A percentile compares a stretch with the other conserved stretches of the same genome.
These are phyloP conservation scores for Aricia artaxerxes DNA, from an alignment of 2,888 invertebrate species.

Conservation along the genomic window DNA sequence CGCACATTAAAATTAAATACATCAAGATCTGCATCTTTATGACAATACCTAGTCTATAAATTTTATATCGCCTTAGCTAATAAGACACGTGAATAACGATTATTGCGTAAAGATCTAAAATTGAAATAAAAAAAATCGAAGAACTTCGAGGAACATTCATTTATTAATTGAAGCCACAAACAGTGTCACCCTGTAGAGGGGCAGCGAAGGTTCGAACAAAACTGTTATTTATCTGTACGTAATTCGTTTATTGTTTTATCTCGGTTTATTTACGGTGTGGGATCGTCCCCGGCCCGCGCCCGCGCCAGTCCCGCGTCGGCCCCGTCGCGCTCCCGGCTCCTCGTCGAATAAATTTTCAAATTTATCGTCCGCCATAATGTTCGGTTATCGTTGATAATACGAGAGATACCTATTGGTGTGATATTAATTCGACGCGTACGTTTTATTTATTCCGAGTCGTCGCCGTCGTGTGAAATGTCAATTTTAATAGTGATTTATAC, in stretches of 20 bases:
- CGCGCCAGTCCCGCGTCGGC: constrained; percentile 49
- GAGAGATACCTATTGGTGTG: constrained; percentile 61
- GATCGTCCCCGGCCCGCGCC: constrained; percentile 50
- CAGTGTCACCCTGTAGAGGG: constrained; percentile 59
- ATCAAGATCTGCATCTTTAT: constrained; percentile 17
- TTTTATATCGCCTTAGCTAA: not conserved
- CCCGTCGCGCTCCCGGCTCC: constrained; percentile 54
- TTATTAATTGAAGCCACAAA: constrained; percentile 30
- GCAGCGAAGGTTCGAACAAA: constrained; percentile 66
- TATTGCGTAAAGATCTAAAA: not conserved
- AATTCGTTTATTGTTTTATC: constrained; percentile 81
- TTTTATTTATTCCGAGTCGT: constrained; percentile 50
- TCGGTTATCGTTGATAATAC: constrained; percentile 68
- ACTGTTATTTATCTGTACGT: constrained; percentile 77
- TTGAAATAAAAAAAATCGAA: not conserved
- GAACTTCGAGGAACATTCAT: not conserved
- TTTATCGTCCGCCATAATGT: constrained; percentile 70
- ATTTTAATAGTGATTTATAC: constrained; percentile 71
- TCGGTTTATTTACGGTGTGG: constrained; percentile 73
- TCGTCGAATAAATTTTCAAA: constrained; percentile 68
- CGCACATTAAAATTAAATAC: not conserved
- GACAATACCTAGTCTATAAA: not conserved
- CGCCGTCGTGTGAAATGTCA: constrained; percentile 69
- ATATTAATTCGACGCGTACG: constrained; percentile 64
- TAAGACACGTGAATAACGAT: constrained; percentile 30